Conservation (phyloP, 2,797 vertebrate species). For the Rhinichthys osculus region DNA sequence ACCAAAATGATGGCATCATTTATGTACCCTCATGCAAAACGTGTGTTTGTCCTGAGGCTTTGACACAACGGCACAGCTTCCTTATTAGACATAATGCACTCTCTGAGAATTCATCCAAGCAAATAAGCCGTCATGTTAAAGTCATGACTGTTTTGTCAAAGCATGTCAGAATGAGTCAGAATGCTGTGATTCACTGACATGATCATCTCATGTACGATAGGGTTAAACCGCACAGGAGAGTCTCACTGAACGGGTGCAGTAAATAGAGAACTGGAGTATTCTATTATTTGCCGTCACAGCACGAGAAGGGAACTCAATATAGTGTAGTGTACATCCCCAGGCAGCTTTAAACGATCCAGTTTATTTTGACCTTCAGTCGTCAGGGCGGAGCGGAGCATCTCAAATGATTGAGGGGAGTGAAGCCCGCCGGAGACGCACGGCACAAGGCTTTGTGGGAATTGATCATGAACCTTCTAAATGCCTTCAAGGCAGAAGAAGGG, state of each 20-base stretch:
- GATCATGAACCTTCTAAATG: constrained; percentile 47
- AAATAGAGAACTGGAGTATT: constrained; percentile 24
- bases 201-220: neutral
- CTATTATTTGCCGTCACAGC: constrained; percentile 30
- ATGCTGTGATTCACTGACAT: neutral
- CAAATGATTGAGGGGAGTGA: constrained; percentile 47
- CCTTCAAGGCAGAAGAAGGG: constrained; percentile 13
- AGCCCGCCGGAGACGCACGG: constrained; percentile 27
- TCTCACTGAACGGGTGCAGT: neutral
- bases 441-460: constrained; percentile 35
- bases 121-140: neutral
- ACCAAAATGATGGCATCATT: neutral
- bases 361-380: constrained; percentile 55
- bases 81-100: neutral
- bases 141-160: constrained; percentile 10
- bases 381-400: constrained; percentile 45
- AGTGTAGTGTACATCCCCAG: constrained; percentile 47
- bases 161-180: neutral
- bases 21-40: neutral
- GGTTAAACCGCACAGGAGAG: neutral
- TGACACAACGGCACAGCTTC: neutral
- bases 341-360: constrained; percentile 55
- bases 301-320: constrained; percentile 41
- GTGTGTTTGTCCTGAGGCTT: neutral
- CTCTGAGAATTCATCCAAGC: neutral